Base-by-base conservation (phyloP, 2,113 vertebrate genomes). In the Mormyrus iriodes region DNA sequence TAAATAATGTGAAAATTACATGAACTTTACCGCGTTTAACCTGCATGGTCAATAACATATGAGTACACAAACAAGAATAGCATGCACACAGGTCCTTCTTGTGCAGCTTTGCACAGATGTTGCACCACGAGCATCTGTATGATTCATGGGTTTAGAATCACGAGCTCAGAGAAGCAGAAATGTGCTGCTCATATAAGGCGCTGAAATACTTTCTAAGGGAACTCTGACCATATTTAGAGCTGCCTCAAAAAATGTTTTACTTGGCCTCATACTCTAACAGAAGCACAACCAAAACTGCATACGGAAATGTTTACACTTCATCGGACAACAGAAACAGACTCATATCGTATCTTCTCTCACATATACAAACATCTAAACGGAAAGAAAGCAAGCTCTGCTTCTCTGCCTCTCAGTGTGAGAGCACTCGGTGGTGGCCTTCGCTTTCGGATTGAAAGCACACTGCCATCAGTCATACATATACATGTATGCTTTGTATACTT, bases 151-250 rank as follows among this genome's bases (percentile, higher is more conserved):
- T 49, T 44, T n/a, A 92, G 42, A 86, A 49, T 79, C 53, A 84
- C 88, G 89, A 91, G 88, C 91, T 89, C 90, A 90, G 90, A 53
- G 42, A 42, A 44, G 58, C 48, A 88, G 89, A 92, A 88, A 73
- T 76, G 82, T 88, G 90, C 46, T 94, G 96, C 92, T 95, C 96
- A 94, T 96, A 96, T 95, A 96, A 95, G 96, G 96, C 95, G 94
- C 88, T 95, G 92, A 93, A 93, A 91, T 90, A 93, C 92, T 93
- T 93, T 94, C 93, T 93, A 92, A 94, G 93, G 92, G 93, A 94
- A 93, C 94, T 93, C 90, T 94, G 95, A 95, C 96, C 95, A 96
- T 96, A 96, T 96, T 96, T 96, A 96, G 96, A 93, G 92, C 83
- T 92, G 92, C 90, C 88, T 90, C 92, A 89, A 90, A 89, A 82